Conservation (phyloP, 2,888 invertebrate species). For the Troides aeacus region DNA sequence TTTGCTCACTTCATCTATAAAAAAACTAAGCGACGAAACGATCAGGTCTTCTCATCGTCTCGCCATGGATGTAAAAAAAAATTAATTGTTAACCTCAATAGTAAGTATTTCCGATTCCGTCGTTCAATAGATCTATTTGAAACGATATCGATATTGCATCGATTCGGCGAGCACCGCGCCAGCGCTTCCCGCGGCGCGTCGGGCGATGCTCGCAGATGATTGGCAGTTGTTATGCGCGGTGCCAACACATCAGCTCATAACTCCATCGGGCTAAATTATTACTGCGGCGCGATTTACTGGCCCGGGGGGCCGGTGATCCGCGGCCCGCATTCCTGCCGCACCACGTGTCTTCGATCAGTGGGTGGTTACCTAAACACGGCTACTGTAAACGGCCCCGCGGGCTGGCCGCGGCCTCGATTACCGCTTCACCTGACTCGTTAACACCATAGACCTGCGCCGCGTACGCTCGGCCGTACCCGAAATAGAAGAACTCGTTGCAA, state of each 20-base stretch:
- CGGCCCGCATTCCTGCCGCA: constrained; percentile 6
- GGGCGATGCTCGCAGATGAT: constrained; percentile 33
- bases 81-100: too few relatives aligned
- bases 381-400: constrained; percentile 10
- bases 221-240: constrained; percentile 43
- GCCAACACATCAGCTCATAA: constrained; percentile 31
- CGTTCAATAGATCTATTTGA: not conserved
- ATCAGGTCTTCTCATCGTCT: too few relatives aligned
- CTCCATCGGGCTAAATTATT: constrained; percentile 22
- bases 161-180: not conserved
- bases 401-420: constrained; percentile 6
- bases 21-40: too few relatives aligned
- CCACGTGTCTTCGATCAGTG: constrained; percentile 18
- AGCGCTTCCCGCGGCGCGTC: constrained; percentile 8
- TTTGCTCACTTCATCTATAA: too few relatives aligned
- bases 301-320: constrained; percentile 30
- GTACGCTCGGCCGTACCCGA: not conserved
- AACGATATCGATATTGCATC: constrained; percentile 9
- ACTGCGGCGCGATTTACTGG: constrained; percentile 25
- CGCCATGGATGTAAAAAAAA: too few relatives aligned
- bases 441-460: constrained; percentile 4
- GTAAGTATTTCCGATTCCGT: not conserved
- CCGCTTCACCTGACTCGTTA: constrained; percentile 19
- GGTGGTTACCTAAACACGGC: constrained; percentile 24
- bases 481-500: not conserved